Base-by-base conservation (phyloP, 37 sponge, comb jelly and placozoan genomes). In the Ephydatia muelleri region DNA sequence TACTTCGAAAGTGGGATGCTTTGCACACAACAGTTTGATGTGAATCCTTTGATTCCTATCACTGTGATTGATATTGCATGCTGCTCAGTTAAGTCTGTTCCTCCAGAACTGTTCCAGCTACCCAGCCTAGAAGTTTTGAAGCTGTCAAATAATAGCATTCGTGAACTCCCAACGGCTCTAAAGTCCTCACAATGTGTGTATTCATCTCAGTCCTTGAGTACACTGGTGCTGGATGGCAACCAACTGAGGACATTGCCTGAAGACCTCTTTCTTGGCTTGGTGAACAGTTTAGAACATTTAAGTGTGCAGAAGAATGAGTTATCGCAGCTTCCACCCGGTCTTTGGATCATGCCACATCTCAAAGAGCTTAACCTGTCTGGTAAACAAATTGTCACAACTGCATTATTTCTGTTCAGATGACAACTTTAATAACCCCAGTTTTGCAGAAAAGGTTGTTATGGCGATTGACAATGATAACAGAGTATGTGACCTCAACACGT, bases 331-430 rank as follows among this genome's bases (percentile, higher is more conserved):
- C 93, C 93, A 0, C 70, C 83, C 23, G 89, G 81, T 65, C 37
- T 95, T 43, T 95, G 92, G 72, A 38, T 74, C 13, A 65, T 95
- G 0, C 96, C 94, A 9, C 38, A 70, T 16, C 84, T 95, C 19
- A 47, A 29, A 23, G 31, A 68, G 29, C 79, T 92, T 64, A 84
- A 95, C 36, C 70, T 87, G 40, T 84, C 84, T 33, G 35, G 81
- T n/a, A 35, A 95, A 95, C 39, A 66, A 84, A 23, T 65, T 95
- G 27, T 27, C n/a, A 26, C 36, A 38, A 38, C 83, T 95, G 65
- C 93, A 93, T 22, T 65, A 87, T 57, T 48, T 94, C 32, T 97
- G 97, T 95, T 85, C 43, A 0, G 86, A 95, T 3, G 93, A 88
- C 3, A 84, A 84, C 30, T 84, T 95, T 34, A 75, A 76, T 32